phyloP scores from a whole-genome alignment of 1,140 invertebrate genomes.

The Elysia chlorotica region DNA sequence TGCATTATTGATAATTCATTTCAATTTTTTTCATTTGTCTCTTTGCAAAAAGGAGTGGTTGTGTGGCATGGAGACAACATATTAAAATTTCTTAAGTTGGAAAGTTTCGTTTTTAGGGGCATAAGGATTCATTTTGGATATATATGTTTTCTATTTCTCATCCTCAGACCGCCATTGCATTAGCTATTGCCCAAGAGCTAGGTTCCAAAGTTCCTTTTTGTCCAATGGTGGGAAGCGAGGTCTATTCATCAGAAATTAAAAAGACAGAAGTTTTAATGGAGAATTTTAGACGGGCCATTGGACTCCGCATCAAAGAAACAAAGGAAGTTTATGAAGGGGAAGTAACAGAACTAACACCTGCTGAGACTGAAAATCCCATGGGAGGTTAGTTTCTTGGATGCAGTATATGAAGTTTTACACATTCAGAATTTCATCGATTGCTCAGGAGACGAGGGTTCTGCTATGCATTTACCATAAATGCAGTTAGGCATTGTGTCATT shows the following conservation, averaged over 20 bases:
- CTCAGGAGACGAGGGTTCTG: no score
- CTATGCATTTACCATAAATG: no score
- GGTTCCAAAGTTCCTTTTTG: constrained; percentile 99
- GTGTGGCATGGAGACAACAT: no score
- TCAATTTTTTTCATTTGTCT: no score
- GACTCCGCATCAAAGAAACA: constrained; percentile 80
- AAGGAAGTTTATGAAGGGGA: constrained; percentile 99
- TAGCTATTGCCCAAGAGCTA: constrained; percentile 97
- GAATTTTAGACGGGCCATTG: constrained; percentile 97
- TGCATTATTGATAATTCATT: no score
- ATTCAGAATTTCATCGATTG: no score
- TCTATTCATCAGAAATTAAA: constrained; percentile 99
- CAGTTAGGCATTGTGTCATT: no score
- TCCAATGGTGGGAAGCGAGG: constrained; percentile 99
- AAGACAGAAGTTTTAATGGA: constrained; percentile 99
- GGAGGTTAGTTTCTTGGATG: constrained; percentile 74
- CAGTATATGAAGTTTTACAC: no score
- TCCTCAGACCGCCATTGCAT: constrained; percentile 86
- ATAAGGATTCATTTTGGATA: no score
- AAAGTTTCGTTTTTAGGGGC: no score
- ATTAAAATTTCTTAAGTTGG: no score
- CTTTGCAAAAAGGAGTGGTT: no score
- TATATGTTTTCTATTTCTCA: constrained; percentile 15
- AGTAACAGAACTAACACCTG: constrained; percentile 95
- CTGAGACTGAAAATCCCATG: constrained; percentile 96